Evolutionary conservation across 2,888 invertebrate genomes (phyloP).

Genomic region (Cordilura impudica): DNA sequence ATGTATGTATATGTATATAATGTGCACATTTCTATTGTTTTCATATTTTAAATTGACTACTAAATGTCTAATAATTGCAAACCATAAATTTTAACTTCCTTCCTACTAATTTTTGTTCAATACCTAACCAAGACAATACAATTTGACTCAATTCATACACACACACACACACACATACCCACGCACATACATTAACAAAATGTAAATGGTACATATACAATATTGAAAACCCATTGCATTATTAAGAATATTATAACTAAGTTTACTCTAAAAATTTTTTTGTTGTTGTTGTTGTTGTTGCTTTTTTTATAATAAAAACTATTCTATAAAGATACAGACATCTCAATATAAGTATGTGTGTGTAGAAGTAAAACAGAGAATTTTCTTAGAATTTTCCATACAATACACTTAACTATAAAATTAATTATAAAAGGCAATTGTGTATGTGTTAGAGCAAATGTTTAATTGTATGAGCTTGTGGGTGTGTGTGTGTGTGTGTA

Average conservation of each 20-base stretch:
- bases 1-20: no score
- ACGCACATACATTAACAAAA: not conserved
- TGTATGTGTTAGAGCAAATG: conserved; percentile 28
- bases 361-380: not conserved
- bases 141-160: not conserved
- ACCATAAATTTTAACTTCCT: conserved; percentile 52
- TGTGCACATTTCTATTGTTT: no score
- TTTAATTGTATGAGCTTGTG: conserved; percentile 34
- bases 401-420: conserved; percentile 63
- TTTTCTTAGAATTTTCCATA: conserved; percentile 41
- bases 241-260: conserved; percentile 47
- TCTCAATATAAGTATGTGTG: not conserved
- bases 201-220: not conserved
- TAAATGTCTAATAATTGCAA: conserved; percentile 47
- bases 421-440: conserved; percentile 67
- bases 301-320: conserved; percentile 14
- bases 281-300: conserved; percentile 20
- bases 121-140: not conserved
- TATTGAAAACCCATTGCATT: conserved; percentile 47
- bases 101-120: conserved; percentile 4
- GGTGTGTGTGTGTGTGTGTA: conserved; percentile 61
- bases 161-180: not conserved
- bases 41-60: not conserved
- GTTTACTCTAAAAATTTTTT: conserved; percentile 14
- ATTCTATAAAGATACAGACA: conserved; percentile 30